These are phyloP conservation scores for Prochilodus magdalenae DNA, from an alignment of 2,113 vertebrate species.

Conservation along the genomic window DNA sequence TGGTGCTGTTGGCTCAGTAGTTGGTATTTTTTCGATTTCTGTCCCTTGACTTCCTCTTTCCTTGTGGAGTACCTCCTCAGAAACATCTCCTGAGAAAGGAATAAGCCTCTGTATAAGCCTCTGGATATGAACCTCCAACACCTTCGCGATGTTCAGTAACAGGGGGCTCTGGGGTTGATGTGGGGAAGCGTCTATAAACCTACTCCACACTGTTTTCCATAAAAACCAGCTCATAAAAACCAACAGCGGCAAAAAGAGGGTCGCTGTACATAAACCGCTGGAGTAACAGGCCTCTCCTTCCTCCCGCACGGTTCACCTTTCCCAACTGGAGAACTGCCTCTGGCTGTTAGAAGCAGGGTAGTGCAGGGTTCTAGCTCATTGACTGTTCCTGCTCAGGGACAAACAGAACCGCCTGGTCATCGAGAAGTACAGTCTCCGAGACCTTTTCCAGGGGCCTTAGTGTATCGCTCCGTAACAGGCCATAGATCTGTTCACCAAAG, in stretches of 20 bases:
- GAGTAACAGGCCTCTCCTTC: background rate
- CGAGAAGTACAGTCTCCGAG: no score
- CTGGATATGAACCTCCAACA: background rate
- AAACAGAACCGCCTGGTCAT: constrained; percentile 10
- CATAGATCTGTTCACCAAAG: background rate
- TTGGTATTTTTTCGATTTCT: no score
- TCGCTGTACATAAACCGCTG: background rate
- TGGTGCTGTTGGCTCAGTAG: no score
- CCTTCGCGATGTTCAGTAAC: background rate
- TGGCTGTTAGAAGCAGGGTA: background rate
- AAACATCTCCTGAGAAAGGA: no score
- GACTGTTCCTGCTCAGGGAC: constrained; percentile 14
- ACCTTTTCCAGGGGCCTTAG: no score
- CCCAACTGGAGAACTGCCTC: background rate
- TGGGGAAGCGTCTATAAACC: background rate
- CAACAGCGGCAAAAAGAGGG: constrained; percentile 9
- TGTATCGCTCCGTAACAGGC: background rate
- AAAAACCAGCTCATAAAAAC: constrained; percentile 38
- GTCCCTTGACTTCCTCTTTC: no score
- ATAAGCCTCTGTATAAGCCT: no score
- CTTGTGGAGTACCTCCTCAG: no score
- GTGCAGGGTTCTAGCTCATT: background rate
- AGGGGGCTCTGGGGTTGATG: constrained; percentile 9
- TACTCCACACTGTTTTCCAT: constrained; percentile 27
- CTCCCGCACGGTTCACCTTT: background rate